These are phyloP conservation scores for Poecile atricapillus DNA, from an alignment of 2,113 vertebrate species.

Conservation along the genomic window DNA sequence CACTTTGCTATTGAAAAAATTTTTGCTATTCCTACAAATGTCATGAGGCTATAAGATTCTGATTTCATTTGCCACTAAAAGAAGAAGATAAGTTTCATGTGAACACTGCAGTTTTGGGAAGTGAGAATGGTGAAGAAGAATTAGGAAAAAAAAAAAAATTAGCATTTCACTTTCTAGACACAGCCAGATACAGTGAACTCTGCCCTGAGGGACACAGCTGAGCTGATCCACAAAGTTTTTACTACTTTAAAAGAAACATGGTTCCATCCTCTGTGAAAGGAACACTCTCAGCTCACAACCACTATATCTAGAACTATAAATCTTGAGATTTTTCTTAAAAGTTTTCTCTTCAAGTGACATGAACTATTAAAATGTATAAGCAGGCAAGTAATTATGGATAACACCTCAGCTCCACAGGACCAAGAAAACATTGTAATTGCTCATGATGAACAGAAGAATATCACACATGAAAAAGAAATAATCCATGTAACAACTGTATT, in stretches of 20 bases:
- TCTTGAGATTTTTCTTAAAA: background rate
- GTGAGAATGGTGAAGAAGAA: background rate
- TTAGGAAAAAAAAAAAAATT: background rate
- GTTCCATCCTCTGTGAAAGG: background rate
- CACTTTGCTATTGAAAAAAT: background rate
- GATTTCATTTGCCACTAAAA: background rate
- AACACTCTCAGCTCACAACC: background rate
- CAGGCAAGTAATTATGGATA: background rate
- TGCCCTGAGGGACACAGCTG: background rate
- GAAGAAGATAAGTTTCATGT: background rate
- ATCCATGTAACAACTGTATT: background rate
- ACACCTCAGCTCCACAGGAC: background rate
- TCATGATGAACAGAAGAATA: background rate
- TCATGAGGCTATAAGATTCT: background rate
- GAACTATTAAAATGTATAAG: background rate
- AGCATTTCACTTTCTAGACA: background rate
- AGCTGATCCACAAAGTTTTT: background rate
- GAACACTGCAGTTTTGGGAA: background rate
- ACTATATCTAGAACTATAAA: background rate
- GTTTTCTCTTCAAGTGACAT: background rate
- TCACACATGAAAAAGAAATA: background rate
- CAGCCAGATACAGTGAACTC: background rate
- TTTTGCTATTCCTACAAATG: background rate
- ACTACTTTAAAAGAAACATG: background rate
- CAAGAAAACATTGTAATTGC: background rate